phyloP scores from a whole-genome alignment of 2,113 vertebrate genomes.

The Sebastes schlegelii region DNA sequence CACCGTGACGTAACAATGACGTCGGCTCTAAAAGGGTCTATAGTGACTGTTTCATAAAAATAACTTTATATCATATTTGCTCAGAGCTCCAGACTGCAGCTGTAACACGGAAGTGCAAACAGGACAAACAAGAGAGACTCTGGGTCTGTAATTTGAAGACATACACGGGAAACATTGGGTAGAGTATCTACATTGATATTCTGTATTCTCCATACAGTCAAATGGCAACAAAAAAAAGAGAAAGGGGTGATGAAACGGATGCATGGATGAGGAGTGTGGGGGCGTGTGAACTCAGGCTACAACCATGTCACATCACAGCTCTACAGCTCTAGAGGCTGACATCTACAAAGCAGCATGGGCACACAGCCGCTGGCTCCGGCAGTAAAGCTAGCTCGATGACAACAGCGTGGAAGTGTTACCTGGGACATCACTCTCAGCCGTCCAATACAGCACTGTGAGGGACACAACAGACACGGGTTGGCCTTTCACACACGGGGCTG shows the following conservation, averaged over 20 bases:
- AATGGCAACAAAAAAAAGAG: constrained; percentile 43
- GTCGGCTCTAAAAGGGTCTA: no score
- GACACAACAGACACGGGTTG: constrained; percentile 85
- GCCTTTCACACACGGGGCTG: constrained; percentile 78
- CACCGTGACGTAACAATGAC: no score
- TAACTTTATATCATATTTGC: no score
- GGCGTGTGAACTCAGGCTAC: constrained; percentile 53
- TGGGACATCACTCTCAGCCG: constrained; percentile 86
- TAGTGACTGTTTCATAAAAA: no score
- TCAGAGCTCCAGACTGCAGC: no score
- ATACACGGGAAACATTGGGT: constrained; percentile 28
- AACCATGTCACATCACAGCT: constrained; percentile 75
- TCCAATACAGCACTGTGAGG: constrained; percentile 89
- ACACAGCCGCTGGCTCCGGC: constrained; percentile 59
- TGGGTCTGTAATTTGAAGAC: constrained; percentile 25
- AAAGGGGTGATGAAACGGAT: constrained; percentile 38
- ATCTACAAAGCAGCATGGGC: constrained; percentile 75
- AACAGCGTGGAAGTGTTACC: constrained; percentile 78
- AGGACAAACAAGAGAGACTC: constrained; percentile 42
- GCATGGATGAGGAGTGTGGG: constrained; percentile 62
- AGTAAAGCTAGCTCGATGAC: constrained; percentile 65
- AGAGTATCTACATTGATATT: constrained; percentile 60
- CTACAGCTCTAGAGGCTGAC: constrained; percentile 66
- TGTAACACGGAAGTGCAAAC: constrained; percentile 50
- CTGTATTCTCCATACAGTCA: constrained; percentile 48